A percentile compares a stretch with the other conserved stretches of the same genome.
These are phyloP conservation scores for Zelostemma sp. DNA, from an alignment of 1,140 invertebrate species.

Conservation along the genomic window DNA sequence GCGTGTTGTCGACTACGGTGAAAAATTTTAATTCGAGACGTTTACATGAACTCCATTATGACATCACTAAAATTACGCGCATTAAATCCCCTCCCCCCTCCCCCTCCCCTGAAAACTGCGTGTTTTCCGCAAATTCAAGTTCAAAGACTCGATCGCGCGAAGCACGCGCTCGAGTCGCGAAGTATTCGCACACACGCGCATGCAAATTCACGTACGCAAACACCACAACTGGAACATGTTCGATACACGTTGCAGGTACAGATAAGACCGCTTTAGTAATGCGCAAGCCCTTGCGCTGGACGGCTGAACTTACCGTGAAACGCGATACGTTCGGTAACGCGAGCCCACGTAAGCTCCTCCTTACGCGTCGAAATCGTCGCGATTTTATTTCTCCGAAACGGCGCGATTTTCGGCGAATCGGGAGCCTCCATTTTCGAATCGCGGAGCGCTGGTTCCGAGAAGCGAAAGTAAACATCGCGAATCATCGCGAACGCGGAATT, in stretches of 20 bases:
- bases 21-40: too few relatives aligned
- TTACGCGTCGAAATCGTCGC: background rate
- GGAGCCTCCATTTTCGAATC: background rate
- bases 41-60: too few relatives aligned
- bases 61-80: too few relatives aligned
- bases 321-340: conserved; percentile 4
- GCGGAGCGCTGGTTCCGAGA: too few relatives aligned
- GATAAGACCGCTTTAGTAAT: conserved; percentile 5
- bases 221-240: background rate
- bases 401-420: background rate
- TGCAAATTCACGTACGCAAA: background rate
- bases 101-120: too few relatives aligned
- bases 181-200: background rate
- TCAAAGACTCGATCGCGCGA: background rate
- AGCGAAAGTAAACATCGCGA: too few relatives aligned
- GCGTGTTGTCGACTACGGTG: too few relatives aligned
- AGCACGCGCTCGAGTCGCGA: background rate
- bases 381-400: background rate
- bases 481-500: too few relatives aligned
- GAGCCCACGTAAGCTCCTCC: background rate
- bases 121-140: too few relatives aligned
- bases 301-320: background rate
- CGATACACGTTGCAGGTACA: background rate
- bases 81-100: too few relatives aligned
- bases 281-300: conserved; percentile 3